Percentiles rank a stretch among this genome's conserved stretches.
phyloP scores from a whole-genome alignment of 2,113 vertebrate species.

The Gambusia affinis region DNA sequence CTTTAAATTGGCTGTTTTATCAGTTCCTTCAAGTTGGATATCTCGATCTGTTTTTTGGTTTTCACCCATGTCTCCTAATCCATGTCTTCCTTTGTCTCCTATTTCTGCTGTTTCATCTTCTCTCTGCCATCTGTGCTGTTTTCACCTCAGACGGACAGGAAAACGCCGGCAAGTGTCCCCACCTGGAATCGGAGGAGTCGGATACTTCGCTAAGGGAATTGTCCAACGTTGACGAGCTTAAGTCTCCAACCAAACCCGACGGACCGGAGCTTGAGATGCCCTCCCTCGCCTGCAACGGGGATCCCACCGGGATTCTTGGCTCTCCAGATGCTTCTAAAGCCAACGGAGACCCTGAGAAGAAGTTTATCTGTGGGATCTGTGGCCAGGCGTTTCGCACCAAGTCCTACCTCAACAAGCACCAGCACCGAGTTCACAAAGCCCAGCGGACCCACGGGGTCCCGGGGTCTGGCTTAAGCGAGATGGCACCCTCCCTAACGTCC shows the following conservation, averaged over 20 bases:
- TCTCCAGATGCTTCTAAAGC: constrained; percentile 87
- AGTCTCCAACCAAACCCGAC: constrained; percentile 90
- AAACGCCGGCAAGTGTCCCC: constrained; percentile 93
- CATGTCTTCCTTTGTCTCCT: constrained; percentile 19
- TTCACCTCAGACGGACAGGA: constrained; percentile 80
- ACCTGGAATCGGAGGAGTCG: constrained; percentile 95
- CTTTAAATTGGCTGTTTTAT: neutral
- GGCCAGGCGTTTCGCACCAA: constrained; percentile 98
- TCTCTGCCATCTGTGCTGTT: constrained; percentile 5
- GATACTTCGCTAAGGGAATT: constrained; percentile 92
- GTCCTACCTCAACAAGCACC: constrained; percentile 99
- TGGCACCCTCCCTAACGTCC: constrained; percentile 86
- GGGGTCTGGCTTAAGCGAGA: constrained; percentile 82
- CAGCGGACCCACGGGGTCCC: constrained; percentile 76
- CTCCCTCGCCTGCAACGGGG: constrained; percentile 85
- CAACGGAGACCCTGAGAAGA: constrained; percentile 93
- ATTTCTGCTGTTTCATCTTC: neutral
- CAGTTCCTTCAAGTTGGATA: neutral
- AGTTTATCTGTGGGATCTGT: constrained; percentile 92
- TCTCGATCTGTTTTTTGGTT: neutral
- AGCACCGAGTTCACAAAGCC: constrained; percentile 94
- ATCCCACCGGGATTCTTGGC: constrained; percentile 47
- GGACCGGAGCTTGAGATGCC: constrained; percentile 85
- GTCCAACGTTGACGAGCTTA: constrained; percentile 92
- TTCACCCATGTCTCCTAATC: constrained; percentile 22